These are phyloP conservation scores for Caenorhabditis sp. DNA, from an alignment of 2,888 invertebrate genomes.

Conservation along the genomic window DNA sequence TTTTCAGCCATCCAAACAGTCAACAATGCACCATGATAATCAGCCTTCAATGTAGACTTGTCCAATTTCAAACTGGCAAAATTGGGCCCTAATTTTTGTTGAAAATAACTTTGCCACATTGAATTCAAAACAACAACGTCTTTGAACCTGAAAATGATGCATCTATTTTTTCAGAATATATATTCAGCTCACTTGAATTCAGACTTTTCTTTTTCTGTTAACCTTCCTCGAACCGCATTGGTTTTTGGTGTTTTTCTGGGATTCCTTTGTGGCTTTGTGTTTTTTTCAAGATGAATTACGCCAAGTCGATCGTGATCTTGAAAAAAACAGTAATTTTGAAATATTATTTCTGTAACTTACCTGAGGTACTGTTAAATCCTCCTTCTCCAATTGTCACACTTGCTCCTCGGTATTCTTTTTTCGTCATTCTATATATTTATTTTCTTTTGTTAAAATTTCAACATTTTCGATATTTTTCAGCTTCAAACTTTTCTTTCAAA, in stretches of 20 bases:
- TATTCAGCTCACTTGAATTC: conserved; percentile 39
- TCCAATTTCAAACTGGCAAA: conserved; percentile 17
- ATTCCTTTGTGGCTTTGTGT: conserved; percentile 23
- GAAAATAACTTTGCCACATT: conserved; percentile 34
- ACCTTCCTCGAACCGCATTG: conserved; percentile 40
- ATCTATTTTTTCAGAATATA: conserved; percentile 19
- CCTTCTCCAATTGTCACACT: neutral
- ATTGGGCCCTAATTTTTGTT: conserved; percentile 21
- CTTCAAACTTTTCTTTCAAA: neutral
- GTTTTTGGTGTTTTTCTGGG: conserved; percentile 30
- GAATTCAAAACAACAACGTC: conserved; percentile 33
- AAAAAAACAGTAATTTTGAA: neutral
- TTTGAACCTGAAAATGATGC: conserved; percentile 29
- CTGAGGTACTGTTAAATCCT: neutral
- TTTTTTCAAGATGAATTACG: conserved; percentile 33
- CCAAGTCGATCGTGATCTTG: conserved; percentile 23
- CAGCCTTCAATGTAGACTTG: conserved; percentile 63
- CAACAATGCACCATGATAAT: conserved; percentile 73
- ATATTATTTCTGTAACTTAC: neutral
- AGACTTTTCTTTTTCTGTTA: conserved; percentile 50
- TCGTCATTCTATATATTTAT: neutral
- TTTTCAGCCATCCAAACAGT: conserved; percentile 72
- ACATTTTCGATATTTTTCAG: neutral
- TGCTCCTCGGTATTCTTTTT: neutral
- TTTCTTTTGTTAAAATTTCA: neutral